Conservation (phyloP, 2,113 vertebrate genomes). For the Andinoacara biseriatus region DNA sequence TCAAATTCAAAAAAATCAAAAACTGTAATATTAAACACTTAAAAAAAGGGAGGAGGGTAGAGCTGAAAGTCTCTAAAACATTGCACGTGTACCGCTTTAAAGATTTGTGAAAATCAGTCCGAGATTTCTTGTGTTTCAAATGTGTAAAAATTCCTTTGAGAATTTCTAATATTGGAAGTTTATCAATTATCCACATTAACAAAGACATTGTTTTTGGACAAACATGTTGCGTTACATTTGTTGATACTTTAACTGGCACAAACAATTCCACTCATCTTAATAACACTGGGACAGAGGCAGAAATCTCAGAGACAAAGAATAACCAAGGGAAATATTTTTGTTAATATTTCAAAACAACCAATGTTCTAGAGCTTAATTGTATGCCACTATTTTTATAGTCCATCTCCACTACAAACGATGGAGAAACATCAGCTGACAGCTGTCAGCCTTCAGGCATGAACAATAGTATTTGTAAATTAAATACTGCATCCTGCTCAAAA, state of each 20-base stretch:
- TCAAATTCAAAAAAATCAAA: too few species aligned
- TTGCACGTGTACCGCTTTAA: background rate
- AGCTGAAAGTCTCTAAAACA: background rate
- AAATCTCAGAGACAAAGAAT: background rate
- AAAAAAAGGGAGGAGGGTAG: background rate
- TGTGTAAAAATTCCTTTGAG: background rate
- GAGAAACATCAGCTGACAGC: slow-evolving; percentile 1
- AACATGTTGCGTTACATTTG: background rate
- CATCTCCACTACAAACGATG: background rate
- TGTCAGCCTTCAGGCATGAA: slow-evolving; percentile 14
- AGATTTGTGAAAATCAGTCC: background rate
- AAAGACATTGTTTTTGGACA: background rate
- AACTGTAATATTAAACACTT: background rate
- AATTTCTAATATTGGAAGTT: background rate
- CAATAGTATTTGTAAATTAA: slow-evolving; percentile 47
- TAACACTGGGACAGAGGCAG: background rate
- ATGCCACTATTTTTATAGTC: background rate
- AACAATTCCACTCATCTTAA: background rate
- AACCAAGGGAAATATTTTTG: background rate
- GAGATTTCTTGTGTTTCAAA: background rate
- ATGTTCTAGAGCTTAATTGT: background rate
- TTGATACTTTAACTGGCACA: background rate
- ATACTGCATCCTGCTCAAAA: slow-evolving; percentile 24
- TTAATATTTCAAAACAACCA: background rate
- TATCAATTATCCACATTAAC: background rate